A percentile compares a stretch with the other conserved stretches of the same genome.
Conservation (phyloP, 2,797 vertebrate genomes). For the Dendrocincla fuliginosa region DNA sequence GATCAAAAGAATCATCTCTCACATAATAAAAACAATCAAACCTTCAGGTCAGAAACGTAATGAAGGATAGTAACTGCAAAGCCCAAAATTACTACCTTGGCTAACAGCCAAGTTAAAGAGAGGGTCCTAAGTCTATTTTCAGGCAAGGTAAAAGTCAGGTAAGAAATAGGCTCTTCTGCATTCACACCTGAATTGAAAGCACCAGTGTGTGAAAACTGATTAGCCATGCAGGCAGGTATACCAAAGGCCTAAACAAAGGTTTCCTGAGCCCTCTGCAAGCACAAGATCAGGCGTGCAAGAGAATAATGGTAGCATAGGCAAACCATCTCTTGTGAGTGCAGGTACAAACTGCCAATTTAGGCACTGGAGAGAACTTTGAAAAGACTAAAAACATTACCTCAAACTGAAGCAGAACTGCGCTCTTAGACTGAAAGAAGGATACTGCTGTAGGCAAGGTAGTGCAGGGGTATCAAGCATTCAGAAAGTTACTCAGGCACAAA, state of each 20-base stretch:
- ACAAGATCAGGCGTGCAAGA: not conserved
- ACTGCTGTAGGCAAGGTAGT: not conserved
- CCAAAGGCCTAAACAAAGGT: not conserved
- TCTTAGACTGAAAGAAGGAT: not conserved
- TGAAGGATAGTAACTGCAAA: not conserved
- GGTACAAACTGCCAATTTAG: not conserved
- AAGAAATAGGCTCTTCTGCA: not conserved
- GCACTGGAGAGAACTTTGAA: not conserved
- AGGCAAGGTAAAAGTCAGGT: not conserved
- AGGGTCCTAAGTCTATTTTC: not conserved
- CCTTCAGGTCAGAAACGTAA: not conserved
- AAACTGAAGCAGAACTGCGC: not conserved
- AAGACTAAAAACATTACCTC: not conserved
- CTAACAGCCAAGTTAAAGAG: not conserved
- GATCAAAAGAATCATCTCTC: not conserved
- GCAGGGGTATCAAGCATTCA: not conserved
- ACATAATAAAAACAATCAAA: not conserved
- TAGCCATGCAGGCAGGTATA: not conserved
- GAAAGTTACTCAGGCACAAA: not conserved
- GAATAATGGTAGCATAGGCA: not conserved
- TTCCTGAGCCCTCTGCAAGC: not conserved
- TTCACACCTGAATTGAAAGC: not conserved
- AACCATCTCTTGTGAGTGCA: not conserved
- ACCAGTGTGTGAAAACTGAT: not conserved
- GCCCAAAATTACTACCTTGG: not conserved